Conservation (phyloP, 2,797 vertebrate genomes). For the Tapirus indicus region DNA sequence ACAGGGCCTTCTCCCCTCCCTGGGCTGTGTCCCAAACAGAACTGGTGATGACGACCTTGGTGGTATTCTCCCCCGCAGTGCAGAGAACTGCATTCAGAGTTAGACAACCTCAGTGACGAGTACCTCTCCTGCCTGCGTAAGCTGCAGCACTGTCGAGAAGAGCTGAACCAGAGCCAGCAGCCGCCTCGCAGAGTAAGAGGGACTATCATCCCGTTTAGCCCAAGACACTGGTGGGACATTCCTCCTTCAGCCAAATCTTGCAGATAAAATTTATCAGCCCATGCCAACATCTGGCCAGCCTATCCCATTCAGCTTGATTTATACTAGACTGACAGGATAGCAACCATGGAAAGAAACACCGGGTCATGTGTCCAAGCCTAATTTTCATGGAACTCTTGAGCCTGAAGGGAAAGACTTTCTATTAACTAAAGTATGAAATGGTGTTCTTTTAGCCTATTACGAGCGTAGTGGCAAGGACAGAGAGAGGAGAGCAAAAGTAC, state of each 20-base stretch:
- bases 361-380: neutral
- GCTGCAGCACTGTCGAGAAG: conserved; percentile 93
- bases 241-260: neutral
- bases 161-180: conserved; percentile 89
- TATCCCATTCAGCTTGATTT: neutral
- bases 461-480: neutral
- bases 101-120: conserved; percentile 92
- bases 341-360: neutral
- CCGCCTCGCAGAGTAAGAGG: conserved; percentile 79
- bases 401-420: neutral
- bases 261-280: neutral
- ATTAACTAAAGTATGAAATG: neutral
- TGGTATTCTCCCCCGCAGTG: conserved; percentile 87
- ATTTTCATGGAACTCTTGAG: neutral
- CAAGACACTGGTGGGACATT: neutral
- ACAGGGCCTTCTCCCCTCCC: neutral
- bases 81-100: conserved; percentile 91
- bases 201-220: neutral
- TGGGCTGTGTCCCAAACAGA: neutral
- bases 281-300: neutral
- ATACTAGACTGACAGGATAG: neutral
- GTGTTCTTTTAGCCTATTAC: neutral
- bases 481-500: neutral
- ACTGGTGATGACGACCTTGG: neutral
- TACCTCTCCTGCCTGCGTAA: conserved; percentile 92